phyloP scores from a whole-genome alignment of 2,113 vertebrate genomes.

The Anolis carolinensis region DNA sequence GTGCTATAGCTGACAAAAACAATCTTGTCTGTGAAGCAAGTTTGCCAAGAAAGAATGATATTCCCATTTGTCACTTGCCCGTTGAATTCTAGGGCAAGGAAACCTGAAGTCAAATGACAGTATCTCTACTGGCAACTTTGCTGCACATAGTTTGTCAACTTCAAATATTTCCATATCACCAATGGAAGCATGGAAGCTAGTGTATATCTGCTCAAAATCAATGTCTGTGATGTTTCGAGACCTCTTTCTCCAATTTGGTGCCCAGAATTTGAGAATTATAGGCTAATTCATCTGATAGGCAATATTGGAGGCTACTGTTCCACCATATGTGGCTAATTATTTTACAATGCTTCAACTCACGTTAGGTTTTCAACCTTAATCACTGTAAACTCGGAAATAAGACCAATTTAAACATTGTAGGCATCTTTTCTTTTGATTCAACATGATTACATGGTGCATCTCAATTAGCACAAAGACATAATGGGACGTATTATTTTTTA shows the following conservation, averaged over 20 bases:
- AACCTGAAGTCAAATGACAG: neutral
- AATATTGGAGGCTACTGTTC: no score
- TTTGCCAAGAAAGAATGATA: neutral
- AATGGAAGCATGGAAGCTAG: neutral
- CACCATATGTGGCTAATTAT: neutral
- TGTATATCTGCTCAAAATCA: neutral
- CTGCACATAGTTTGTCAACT: neutral
- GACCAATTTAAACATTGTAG: neutral
- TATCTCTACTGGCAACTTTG: neutral
- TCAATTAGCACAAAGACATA: neutral
- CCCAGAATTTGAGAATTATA: neutral
- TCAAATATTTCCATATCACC: neutral
- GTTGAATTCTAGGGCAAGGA: neutral
- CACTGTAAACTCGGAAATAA: neutral
- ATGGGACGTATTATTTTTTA: neutral
- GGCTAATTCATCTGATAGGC: no score
- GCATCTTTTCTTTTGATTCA: neutral
- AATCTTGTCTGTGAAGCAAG: neutral
- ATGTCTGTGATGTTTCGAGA: neutral
- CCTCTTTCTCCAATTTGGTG: neutral
- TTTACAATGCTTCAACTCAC: neutral
- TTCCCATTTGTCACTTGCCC: neutral
- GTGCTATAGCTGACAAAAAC: neutral
- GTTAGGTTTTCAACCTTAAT: no score
- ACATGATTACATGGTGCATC: neutral